Evolutionary conservation across 2,888 invertebrate species (phyloP).

Genomic region (Barypeithes pellucidus): DNA sequence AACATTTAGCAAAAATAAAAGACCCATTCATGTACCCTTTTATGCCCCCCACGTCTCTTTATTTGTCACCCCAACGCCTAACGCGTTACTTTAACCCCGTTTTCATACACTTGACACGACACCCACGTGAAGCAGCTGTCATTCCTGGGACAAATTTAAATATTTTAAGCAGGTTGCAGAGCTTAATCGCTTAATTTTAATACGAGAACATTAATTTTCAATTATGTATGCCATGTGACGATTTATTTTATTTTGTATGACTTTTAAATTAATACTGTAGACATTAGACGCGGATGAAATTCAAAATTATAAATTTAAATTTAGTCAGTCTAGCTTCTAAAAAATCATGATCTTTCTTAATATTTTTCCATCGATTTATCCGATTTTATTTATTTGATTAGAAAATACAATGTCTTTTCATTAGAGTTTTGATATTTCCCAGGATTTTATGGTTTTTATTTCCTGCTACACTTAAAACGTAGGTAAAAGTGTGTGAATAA

Average conservation of each 20-base stretch:
- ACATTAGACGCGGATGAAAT: neutral
- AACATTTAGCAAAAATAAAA: slow-evolving; percentile 13
- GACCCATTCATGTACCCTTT: slow-evolving; percentile 13
- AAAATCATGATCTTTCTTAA: no score
- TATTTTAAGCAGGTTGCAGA: slow-evolving; percentile 63
- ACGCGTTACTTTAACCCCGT: slow-evolving; percentile 23
- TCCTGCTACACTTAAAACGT: no score
- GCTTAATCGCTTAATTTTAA: slow-evolving; percentile 59
- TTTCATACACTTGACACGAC: slow-evolving; percentile 37
- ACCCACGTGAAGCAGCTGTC: slow-evolving; percentile 40
- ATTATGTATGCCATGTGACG: slow-evolving; percentile 59
- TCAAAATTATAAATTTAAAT: neutral
- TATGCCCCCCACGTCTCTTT: slow-evolving; percentile 8
- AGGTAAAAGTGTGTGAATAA: no score
- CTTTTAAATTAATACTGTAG: neutral
- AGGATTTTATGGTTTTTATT: no score
- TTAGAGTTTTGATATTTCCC: no score
- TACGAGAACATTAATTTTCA: slow-evolving; percentile 60
- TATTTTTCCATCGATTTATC: no score
- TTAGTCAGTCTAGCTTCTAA: no score
- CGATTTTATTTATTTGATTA: no score
- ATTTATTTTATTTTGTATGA: slow-evolving; percentile 11
- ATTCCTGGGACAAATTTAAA: slow-evolving; percentile 60
- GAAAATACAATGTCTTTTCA: no score
- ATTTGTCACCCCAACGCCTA: slow-evolving; percentile 25